A percentile compares a stretch with the other conserved stretches of the same genome.
These are phyloP conservation scores for Minunthozetes semirufus DNA, from an alignment of 2,888 invertebrate genomes.

Conservation along the genomic window DNA sequence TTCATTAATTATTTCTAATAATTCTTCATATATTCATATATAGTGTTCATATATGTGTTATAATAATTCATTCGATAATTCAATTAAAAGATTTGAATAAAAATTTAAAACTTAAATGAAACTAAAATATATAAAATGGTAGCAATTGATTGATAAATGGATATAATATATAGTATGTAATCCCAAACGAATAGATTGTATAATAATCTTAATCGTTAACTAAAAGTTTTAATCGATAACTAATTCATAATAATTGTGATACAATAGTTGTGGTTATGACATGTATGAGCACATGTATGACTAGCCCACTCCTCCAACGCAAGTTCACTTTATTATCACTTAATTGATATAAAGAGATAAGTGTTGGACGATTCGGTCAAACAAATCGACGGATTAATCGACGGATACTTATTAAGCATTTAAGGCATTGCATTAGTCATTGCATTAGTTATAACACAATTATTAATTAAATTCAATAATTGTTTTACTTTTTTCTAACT, in stretches of 20 bases:
- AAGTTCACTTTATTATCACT: not conserved
- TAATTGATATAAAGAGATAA: not conserved
- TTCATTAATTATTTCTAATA: not conserved
- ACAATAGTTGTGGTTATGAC: not conserved
- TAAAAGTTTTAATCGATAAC: not conserved
- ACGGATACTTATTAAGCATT: not conserved
- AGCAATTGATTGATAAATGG: conserved; percentile 14
- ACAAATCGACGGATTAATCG: not conserved
- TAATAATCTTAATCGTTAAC: no score
- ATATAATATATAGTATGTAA: conserved; percentile 6
- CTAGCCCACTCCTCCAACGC: conserved; percentile 29
- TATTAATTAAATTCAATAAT: not conserved
- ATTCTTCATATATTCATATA: not conserved
- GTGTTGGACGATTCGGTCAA: not conserved
- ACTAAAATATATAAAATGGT: conserved; percentile 26
- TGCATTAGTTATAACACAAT: not conserved
- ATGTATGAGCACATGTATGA: conserved; percentile 7
- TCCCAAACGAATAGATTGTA: not conserved
- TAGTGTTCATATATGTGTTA: not conserved
- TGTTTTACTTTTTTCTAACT: not conserved
- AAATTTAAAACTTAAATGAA: conserved; percentile 15
- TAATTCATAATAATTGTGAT: not conserved
- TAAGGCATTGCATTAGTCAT: not conserved
- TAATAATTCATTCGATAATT: not conserved
- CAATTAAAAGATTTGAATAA: not conserved